Evolutionary conservation across 2,888 invertebrate species (phyloP), one percentile per base, ranked within the genome.

Genomic region (Pterostichus niger): DNA sequence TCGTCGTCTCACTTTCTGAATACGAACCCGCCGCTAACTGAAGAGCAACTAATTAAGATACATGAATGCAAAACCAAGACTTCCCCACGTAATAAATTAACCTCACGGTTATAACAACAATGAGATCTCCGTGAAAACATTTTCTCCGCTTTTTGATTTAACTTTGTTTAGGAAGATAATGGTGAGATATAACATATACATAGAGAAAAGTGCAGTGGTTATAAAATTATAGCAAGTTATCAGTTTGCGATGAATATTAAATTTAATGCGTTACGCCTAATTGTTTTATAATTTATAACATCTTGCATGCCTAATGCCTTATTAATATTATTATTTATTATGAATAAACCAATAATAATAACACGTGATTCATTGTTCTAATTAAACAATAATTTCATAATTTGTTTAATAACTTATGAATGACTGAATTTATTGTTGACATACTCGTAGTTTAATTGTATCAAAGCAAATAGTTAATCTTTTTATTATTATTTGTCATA

Each of bases 1-100:
- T 79, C 35, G 59, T 73, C 49, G 75, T 79, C 64, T 64, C 79
- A 79, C 79, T 79, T 79, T 79, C 79, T 79, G 79, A 79, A 40
- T 79, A 11, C 46, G 78, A 40, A 40, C 7, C 40, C 9, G 40
- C 40, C 40, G 5, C 40, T 40, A 56, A 17, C 56, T 56, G 56
- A 56, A 56, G 56, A 56, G 52, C 31, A 15, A 11, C 24, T 76
- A 76, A 76, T 76, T 76, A 76, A 76, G 24, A 76, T 31, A 52
- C 46, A 76, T 76, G 52, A 76, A 52, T 33, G 52, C 52, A 13
- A 44, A 73, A 40, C 40, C 40, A 9, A 76, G 75, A 76, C 13
- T 76, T 76, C 31, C 52, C 75, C n/a, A 52, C n/a, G 24, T 49
- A 24, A 76, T 76, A 49, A 73, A 73, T 73, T 40, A 40, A 46